Conservation (phyloP, 1,140 invertebrate genomes). For the Ceratina calcarata region DNA sequence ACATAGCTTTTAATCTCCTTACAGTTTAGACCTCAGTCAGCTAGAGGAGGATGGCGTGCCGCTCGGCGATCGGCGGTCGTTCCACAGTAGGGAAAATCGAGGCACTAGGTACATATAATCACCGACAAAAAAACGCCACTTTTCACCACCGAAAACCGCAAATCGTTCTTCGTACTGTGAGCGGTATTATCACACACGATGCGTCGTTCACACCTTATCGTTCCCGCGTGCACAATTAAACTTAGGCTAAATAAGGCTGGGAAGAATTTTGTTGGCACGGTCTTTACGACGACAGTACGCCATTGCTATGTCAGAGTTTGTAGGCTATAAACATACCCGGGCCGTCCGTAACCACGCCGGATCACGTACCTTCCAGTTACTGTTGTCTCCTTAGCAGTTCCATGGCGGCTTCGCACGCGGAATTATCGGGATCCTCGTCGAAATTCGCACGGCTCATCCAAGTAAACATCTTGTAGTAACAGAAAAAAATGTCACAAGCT, state of each 20-base stretch:
- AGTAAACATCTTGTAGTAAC: constrained; percentile 78
- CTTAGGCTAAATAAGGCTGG: constrained; percentile 34
- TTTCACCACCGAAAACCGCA: constrained; percentile 40
- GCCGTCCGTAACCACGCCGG: constrained; percentile 39
- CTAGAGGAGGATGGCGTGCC: constrained; percentile 70
- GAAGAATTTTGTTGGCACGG: constrained; percentile 50
- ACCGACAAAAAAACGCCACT: constrained; percentile 43
- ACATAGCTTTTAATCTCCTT: constrained; percentile 54
- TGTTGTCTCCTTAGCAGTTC: constrained; percentile 64
- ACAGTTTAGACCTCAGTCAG: constrained; percentile 52
- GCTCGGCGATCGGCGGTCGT: constrained; percentile 65
- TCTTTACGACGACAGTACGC: constrained; percentile 65
- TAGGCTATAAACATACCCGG: constrained; percentile 77
- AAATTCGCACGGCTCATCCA: constrained; percentile 71
- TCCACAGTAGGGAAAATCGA: constrained; percentile 57
- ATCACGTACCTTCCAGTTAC: constrained; percentile 71
- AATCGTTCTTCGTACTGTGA: constrained; percentile 23
- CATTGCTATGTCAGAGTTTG: constrained; percentile 76
- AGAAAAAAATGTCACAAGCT: constrained; percentile 78
- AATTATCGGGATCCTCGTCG: constrained; percentile 67
- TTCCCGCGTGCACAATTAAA: constrained; percentile 34
- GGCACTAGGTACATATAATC: constrained; percentile 38
- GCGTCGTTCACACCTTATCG: constrained; percentile 1
- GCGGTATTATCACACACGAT: constrained; percentile 28
- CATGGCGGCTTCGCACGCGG: constrained; percentile 69